Evolutionary conservation across 2,888 invertebrate species (phyloP), one percentile per base, ranked within the genome.

Genomic region (Cheilosia impressa): DNA sequence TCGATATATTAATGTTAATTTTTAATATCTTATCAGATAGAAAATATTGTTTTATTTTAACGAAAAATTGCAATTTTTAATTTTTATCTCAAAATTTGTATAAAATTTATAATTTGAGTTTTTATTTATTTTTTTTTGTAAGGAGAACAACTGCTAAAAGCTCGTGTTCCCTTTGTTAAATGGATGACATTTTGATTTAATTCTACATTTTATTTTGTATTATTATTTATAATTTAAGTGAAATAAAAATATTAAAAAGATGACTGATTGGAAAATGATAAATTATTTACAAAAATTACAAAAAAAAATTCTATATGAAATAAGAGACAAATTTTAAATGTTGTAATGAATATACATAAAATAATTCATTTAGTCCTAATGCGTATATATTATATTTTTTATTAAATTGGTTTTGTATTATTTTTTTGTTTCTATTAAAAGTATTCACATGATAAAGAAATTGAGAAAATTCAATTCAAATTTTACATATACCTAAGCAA

Each of bases 1-100:
- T 82, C 82, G 82, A 77, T 82, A 77, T 71, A 82, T 71, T 82
- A 77, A 71, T 81, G 58, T 34, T n/a, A 9, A 53, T 10, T 66
- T 43, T 79, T 82, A 77, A 77, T 77, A 81, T 27, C 31, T 53
- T 71, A 82, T 82, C 81, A 53, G 81, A 82, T 82, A 76, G 58
- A 77, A 77, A 62, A 69, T 34, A 60, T 24, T 50, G 50, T 38
- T 53, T 63, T 24, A 47, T 60, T 22, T 57, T 65, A 31, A 65
- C 45, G 62, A 71, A 55, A 68, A 69, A 50, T 62, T 55, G 65
- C 65, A 75, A 50, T 53, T 55, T 55, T 63, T 53, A 58, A 81
- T 41, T 15, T 53, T 66, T 45, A 69, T 81, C 19, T 31, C 13
- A 31, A 57, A 68, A 63, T 58, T 58, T 71, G 69, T 71, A 73